These are phyloP conservation scores for Clarias pachynema DNA, from an alignment of 2,797 vertebrate genomes.

Conservation along the genomic window DNA sequence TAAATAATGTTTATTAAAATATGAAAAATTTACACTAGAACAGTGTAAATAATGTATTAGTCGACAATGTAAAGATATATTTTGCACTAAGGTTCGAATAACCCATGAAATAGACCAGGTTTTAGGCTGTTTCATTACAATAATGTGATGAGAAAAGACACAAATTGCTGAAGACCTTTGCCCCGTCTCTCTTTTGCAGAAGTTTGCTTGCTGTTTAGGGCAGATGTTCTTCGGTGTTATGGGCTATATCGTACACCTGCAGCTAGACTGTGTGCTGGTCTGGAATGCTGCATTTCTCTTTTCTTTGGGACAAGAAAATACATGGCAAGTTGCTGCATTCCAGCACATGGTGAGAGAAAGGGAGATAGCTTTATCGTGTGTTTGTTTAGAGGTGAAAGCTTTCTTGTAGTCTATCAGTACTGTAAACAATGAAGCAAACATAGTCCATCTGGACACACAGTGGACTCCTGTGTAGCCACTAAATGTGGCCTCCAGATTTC, in stretches of 20 bases:
- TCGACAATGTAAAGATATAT: background rate
- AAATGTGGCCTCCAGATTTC: constrained; percentile 26
- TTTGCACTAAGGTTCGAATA: background rate
- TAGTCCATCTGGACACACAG: constrained; percentile 47
- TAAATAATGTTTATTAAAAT: background rate
- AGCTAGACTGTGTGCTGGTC: constrained; percentile 62
- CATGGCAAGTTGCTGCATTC: constrained; percentile 41
- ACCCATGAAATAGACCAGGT: background rate
- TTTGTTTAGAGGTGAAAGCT: constrained; percentile 46
- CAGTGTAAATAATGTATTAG: background rate
- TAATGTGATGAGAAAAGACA: background rate
- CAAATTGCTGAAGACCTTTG: background rate
- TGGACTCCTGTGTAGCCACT: background rate
- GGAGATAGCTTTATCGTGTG: constrained; percentile 40
- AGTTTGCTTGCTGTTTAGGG: constrained; percentile 53
- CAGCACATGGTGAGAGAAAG: constrained; percentile 20
- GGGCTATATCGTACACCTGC: constrained; percentile 71
- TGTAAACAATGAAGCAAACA: constrained; percentile 55
- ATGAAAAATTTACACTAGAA: background rate
- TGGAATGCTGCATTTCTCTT: constrained; percentile 63
- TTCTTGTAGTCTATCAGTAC: constrained; percentile 53
- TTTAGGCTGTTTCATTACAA: background rate
- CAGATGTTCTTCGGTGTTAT: constrained; percentile 69
- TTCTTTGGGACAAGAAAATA: constrained; percentile 8
- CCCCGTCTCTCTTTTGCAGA: constrained; percentile 35